Evolutionary conservation across 1,140 invertebrate genomes (phyloP), one percentile per base, ranked within the genome.

Genomic region (Cotesia typhae): DNA sequence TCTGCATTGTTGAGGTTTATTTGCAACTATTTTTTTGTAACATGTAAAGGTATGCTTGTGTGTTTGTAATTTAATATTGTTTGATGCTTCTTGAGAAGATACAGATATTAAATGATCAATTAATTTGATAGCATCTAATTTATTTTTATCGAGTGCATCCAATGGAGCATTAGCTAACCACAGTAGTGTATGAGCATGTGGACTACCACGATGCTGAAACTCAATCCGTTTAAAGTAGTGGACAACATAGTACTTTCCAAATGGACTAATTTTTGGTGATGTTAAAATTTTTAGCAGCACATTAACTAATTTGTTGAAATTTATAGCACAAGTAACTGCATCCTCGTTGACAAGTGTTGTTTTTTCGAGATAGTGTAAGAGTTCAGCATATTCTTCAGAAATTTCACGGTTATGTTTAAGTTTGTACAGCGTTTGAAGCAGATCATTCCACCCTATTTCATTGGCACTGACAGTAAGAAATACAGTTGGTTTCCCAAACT

Each of bases 261-360:
- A 83, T 9, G 78, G 76, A 74, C 74, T 77, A 28, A 38, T 52
- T 75, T 66, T 75, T 71, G 74, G 72, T 38, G 67, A 76, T 67
- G 73, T 65, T 20, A 79, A 69, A 59, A 78, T 74, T 3, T 51
- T 67, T 72, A 78, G 35, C 6, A 79, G 0, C 72, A 77, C 76
- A 78, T 57, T 78, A 4, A 85, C 77, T 55, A 80, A 76, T 77
- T 83, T 84, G 70, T 85, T 81, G 60, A 85, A 86, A 69, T 86
- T 81, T 17, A 84, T 82, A 63, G 78, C 81, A 74, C 85, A 87
- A 5, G 83, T 87, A 36, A 87, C 83, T 4, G 86, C 79, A 79
- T 88, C 87, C 74, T 83, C 80, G 76, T 85, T 84, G 0, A 87
- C 67, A 35, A 87, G 71, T 61, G 67, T 73, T 64, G 53, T 65